phyloP scores from a whole-genome alignment of 2,113 vertebrate genomes.

The Paedocypris sp. region DNA sequence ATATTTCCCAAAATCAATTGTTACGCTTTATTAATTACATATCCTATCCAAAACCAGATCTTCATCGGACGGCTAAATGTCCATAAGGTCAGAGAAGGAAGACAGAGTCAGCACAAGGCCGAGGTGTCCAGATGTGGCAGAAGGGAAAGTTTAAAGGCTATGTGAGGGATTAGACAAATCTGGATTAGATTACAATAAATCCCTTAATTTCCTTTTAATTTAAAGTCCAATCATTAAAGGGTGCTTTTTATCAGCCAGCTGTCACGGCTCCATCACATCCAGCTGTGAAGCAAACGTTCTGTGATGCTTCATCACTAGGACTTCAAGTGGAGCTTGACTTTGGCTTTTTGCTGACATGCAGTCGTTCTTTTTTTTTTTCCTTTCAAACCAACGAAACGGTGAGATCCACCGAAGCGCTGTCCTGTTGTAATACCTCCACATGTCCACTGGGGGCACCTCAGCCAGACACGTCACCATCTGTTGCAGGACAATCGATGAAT shows the following conservation, averaged over 20 bases:
- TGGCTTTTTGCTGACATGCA: slow-evolving; percentile 27
- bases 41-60: no score
- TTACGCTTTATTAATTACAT: no score
- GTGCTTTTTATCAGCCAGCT: slow-evolving; percentile 36
- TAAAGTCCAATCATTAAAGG: slow-evolving; percentile 38
- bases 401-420: slow-evolving; percentile 6
- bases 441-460: slow-evolving; percentile 8
- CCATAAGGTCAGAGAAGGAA: not conserved
- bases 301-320: no score
- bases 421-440: not conserved
- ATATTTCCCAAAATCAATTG: no score
- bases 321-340: no score
- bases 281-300: slow-evolving; percentile 30
- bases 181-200: slow-evolving; percentile 46
- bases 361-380: slow-evolving; percentile 30
- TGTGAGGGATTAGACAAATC: slow-evolving; percentile 43
- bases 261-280: slow-evolving; percentile 27
- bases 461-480: slow-evolving; percentile 5
- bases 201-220: slow-evolving; percentile 47
- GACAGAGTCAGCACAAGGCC: slow-evolving; percentile 19
- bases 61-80: not conserved
- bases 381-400: slow-evolving; percentile 8
- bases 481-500: slow-evolving; percentile 6
- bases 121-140: slow-evolving; percentile 35
- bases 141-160: slow-evolving; percentile 25